Percentiles rank a stretch among this genome's conserved stretches.
phyloP scores from a whole-genome alignment of 2,888 invertebrate genomes.

The Caenorhabditis panamensis region DNA sequence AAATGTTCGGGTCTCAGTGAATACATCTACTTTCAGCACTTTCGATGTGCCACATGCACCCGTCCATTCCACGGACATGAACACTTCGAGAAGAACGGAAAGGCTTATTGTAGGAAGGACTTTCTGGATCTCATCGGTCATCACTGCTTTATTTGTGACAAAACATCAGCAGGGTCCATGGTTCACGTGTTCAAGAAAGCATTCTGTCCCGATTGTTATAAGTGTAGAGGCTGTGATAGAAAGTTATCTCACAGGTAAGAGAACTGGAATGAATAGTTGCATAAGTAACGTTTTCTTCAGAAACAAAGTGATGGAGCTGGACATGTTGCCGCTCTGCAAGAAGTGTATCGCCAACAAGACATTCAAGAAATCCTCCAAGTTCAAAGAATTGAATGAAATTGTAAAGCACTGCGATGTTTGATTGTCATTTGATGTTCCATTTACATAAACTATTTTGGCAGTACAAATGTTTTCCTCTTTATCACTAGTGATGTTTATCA shows the following conservation, averaged over 20 bases:
- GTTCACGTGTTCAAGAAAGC: slow-evolving; percentile 67
- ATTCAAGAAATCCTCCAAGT: slow-evolving; percentile 59
- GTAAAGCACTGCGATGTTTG: too few relatives aligned
- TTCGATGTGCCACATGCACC: slow-evolving; percentile 96
- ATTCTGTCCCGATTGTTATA: slow-evolving; percentile 65
- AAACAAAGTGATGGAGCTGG: slow-evolving; percentile 67
- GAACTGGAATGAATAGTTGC: neutral
- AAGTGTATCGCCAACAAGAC: slow-evolving; percentile 63
- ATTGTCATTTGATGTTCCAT: too few relatives aligned
- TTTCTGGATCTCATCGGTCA: slow-evolving; percentile 85
- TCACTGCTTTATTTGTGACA: slow-evolving; percentile 64
- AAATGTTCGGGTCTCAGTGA: neutral
- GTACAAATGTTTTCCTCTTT: too few relatives aligned
- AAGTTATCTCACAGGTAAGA: slow-evolving; percentile 60
- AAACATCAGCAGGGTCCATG: slow-evolving; percentile 51
- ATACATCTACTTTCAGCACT: slow-evolving; percentile 85
- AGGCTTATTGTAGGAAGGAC: slow-evolving; percentile 88
- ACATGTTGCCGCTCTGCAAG: slow-evolving; percentile 67
- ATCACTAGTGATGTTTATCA: too few relatives aligned
- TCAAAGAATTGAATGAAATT: slow-evolving; percentile 30
- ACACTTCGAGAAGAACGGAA: slow-evolving; percentile 87
- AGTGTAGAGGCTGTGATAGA: slow-evolving; percentile 61
- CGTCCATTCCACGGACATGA: slow-evolving; percentile 94
- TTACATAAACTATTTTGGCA: too few relatives aligned
- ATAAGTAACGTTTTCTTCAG: slow-evolving; percentile 41